Percentiles rank a stretch among this genome's conserved stretches.
These are phyloP conservation scores for Bos taurus DNA, from an alignment of 2,113 vertebrate genomes.

Conservation along the genomic window DNA sequence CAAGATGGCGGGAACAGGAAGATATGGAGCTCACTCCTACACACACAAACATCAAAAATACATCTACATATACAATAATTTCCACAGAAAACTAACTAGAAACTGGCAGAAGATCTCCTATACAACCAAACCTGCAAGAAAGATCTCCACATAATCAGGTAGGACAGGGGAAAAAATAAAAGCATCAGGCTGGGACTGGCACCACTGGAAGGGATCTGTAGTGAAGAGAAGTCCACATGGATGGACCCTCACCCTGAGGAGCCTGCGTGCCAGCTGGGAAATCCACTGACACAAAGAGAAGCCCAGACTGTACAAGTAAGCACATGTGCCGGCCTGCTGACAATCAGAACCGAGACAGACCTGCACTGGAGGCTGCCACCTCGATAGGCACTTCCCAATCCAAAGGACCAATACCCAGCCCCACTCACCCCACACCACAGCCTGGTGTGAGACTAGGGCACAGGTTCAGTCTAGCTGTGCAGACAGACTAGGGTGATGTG, in stretches of 20 bases:
- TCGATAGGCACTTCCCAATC: not conserved
- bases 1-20: not conserved
- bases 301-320: not conserved
- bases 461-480: not conserved
- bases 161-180: not conserved
- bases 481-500: not conserved
- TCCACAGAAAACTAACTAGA: not conserved
- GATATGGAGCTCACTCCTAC: not conserved
- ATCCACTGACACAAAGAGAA: not conserved
- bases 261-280: not conserved
- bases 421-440: not conserved
- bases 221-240: not conserved
- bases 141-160: not conserved
- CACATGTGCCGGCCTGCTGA: not conserved
- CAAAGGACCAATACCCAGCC: not conserved
- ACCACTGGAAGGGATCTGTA: not conserved
- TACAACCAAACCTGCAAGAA: not conserved
- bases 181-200: not conserved
- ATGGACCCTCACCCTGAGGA: not conserved
- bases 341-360: not conserved
- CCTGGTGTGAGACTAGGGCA: not conserved
- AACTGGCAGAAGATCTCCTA: not conserved
- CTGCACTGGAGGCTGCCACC: not conserved
- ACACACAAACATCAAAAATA: not conserved
- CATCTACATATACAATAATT: not conserved